Evolutionary conservation across 2,113 vertebrate species (phyloP).

Genomic region (Malaclemys terrapin): DNA sequence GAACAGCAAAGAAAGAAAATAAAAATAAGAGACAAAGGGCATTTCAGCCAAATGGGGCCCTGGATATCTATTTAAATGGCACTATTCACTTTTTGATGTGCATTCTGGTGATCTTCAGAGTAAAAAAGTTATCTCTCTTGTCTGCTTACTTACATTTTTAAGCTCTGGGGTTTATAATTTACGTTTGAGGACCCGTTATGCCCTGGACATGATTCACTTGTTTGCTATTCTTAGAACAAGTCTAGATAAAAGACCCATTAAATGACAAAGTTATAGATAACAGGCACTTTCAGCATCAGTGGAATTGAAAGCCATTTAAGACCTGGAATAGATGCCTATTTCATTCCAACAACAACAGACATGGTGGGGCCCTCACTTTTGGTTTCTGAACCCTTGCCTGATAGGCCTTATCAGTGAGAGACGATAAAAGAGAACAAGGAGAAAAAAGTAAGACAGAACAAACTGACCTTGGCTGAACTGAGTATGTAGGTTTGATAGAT

Average conservation of each 20-base stretch:
- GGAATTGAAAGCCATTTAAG: conserved; percentile 1
- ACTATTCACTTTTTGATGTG: not conserved
- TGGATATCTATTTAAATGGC: conserved; percentile 5
- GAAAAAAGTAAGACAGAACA: not conserved
- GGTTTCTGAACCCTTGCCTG: not conserved
- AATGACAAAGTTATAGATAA: conserved; percentile 17
- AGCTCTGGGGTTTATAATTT: not conserved
- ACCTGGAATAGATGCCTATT: not conserved
- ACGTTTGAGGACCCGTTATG: not conserved
- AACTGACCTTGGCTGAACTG: not conserved
- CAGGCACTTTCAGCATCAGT: not conserved
- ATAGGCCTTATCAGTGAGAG: not conserved
- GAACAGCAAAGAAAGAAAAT: not conserved
- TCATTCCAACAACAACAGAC: not conserved
- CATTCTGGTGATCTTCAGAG: not conserved
- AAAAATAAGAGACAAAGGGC: not conserved
- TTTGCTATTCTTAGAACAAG: conserved; percentile 29
- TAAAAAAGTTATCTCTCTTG: not conserved
- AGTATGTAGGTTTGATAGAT: not conserved
- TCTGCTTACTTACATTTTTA: not conserved
- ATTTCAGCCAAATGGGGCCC: not conserved
- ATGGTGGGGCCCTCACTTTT: not conserved
- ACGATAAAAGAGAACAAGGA: not conserved
- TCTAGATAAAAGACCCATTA: conserved; percentile 14
- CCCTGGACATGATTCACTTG: not conserved